Conservation (phyloP, 1,140 invertebrate species). For the Nymphalis io region DNA sequence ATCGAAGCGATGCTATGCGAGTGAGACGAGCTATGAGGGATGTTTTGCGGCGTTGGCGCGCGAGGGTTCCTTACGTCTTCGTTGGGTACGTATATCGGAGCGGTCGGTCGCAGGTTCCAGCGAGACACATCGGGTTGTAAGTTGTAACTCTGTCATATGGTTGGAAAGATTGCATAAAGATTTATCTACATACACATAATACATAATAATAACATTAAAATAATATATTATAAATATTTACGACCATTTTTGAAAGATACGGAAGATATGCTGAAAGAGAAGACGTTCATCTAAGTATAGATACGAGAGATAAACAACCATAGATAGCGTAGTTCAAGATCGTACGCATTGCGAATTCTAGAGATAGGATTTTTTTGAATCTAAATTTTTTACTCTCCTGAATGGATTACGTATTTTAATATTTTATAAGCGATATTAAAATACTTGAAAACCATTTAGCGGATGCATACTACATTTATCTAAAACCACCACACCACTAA, state of each 20-base stretch:
- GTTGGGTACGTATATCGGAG: slow-evolving; percentile 75
- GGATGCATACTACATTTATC: slow-evolving; percentile 48
- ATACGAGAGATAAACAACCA: slow-evolving; percentile 7
- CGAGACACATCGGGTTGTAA: slow-evolving; percentile 68
- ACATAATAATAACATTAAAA: slow-evolving; percentile 44
- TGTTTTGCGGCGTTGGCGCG: slow-evolving; percentile 62
- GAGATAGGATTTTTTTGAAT: slow-evolving; percentile 71
- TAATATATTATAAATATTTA: not conserved
- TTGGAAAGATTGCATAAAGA: slow-evolving; percentile 46
- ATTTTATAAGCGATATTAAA: slow-evolving; percentile 35
- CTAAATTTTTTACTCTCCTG: slow-evolving; percentile 33
- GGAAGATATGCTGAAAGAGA: slow-evolving; percentile 21
- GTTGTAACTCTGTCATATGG: slow-evolving; percentile 74
- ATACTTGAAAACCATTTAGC: slow-evolving; percentile 41
- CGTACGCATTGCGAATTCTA: slow-evolving; percentile 64
- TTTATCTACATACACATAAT: slow-evolving; percentile 48
- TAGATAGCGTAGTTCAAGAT: slow-evolving; percentile 35
- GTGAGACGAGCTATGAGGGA: slow-evolving; percentile 73
- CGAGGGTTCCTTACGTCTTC: slow-evolving; percentile 60
- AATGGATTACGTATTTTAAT: slow-evolving; percentile 46
- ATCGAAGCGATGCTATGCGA: slow-evolving; percentile 76
- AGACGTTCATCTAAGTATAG: slow-evolving; percentile 1
- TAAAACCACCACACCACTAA: slow-evolving; percentile 76
- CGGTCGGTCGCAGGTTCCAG: slow-evolving; percentile 70
- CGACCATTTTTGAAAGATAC: not conserved